A percentile compares a stretch with the other conserved stretches of the same genome.
These are phyloP conservation scores for Kryphioiulus occultus DNA, from an alignment of 2,888 invertebrate species.

Conservation along the genomic window DNA sequence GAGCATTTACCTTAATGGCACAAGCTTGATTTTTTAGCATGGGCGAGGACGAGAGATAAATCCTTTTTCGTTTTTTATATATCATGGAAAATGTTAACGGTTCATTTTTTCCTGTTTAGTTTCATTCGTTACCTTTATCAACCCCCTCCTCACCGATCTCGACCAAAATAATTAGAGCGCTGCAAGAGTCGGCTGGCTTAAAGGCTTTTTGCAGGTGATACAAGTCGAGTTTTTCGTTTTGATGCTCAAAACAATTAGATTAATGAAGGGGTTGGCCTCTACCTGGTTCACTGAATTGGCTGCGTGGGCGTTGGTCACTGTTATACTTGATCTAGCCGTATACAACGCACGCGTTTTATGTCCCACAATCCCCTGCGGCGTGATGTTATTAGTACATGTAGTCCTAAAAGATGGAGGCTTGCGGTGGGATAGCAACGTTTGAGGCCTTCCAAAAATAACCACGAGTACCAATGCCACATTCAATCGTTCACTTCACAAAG, in stretches of 20 bases:
- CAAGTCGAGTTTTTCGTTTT: neutral
- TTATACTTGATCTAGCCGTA: neutral
- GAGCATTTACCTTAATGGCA: constrained; percentile 9
- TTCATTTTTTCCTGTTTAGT: neutral
- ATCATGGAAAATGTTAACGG: neutral
- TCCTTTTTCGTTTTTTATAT: neutral
- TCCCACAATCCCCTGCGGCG: no score
- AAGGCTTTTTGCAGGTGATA: constrained; percentile 16
- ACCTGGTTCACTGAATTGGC: constrained; percentile 4
- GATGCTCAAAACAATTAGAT: neutral
- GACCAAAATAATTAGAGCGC: neutral
- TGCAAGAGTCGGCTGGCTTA: neutral
- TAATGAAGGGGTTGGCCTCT: constrained; percentile 10
- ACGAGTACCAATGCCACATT: no score
- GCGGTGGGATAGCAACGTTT: no score
- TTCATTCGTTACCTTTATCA: constrained; percentile 1
- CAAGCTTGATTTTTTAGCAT: neutral
- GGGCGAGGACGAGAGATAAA: neutral
- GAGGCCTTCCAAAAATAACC: no score
- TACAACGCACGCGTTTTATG: no score
- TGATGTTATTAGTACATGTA: no score
- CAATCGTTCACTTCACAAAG: no score
- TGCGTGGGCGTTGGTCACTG: constrained; percentile 1
- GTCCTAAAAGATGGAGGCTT: no score
- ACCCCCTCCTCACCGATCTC: neutral